phyloP scores from a whole-genome alignment of 2,113 vertebrate genomes.

The Sialia sialis region DNA sequence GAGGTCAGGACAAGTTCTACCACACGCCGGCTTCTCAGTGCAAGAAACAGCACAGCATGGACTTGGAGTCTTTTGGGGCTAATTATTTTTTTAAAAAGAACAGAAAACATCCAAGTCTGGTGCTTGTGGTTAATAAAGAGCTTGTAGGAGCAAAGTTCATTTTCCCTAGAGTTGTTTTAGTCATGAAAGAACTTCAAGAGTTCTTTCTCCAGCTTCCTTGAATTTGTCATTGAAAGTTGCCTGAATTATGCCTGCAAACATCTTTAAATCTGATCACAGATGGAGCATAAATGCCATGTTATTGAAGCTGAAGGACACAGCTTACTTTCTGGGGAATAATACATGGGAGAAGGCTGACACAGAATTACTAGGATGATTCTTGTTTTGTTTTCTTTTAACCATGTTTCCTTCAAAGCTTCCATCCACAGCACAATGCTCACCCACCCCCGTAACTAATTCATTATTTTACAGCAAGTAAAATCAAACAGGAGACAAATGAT shows the following conservation, averaged over 20 bases:
- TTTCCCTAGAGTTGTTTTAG: neutral
- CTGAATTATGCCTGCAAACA: neutral
- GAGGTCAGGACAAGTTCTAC: neutral
- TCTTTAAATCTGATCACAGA: conserved; percentile 53
- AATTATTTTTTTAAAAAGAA: neutral
- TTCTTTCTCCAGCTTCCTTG: neutral
- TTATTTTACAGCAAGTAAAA: conserved; percentile 69
- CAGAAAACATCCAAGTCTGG: neutral
- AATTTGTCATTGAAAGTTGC: neutral
- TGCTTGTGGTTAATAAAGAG: neutral
- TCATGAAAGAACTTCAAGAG: neutral
- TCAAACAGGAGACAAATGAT: conserved; percentile 71
- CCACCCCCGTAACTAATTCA: conserved; percentile 61
- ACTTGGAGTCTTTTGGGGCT: neutral
- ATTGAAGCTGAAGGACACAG: conserved; percentile 46
- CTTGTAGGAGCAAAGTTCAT: neutral
- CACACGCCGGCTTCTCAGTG: rapidly evolving
- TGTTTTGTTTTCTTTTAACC: conserved; percentile 41
- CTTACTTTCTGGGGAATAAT: conserved; percentile 47
- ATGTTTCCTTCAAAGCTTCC: conserved; percentile 53
- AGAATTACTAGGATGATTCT: conserved; percentile 6
- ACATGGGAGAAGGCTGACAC: conserved; percentile 18
- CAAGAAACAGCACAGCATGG: neutral
- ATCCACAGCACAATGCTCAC: conserved; percentile 26
- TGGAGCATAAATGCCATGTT: conserved; percentile 43